phyloP scores from a whole-genome alignment of 2,888 invertebrate species.

The Drosophila robusta region DNA sequence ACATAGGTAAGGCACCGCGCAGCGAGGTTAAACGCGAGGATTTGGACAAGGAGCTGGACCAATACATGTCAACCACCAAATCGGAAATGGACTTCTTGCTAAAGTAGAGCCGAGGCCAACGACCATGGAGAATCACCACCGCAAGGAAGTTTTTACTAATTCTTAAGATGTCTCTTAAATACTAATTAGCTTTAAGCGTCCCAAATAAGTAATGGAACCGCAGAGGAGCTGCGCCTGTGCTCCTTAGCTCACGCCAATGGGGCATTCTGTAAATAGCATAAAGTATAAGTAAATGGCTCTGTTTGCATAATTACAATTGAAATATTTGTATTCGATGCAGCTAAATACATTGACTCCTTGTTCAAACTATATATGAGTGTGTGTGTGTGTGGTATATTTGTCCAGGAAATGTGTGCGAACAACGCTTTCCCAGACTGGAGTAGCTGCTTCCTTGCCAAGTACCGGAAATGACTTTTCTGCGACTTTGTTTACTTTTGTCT shows the following conservation, averaged over 20 bases:
- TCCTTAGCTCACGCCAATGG: constrained; percentile 16
- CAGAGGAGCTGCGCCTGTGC: constrained; percentile 12
- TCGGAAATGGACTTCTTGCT: constrained; percentile 80
- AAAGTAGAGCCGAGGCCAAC: constrained; percentile 55
- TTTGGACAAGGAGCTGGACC: constrained; percentile 89
- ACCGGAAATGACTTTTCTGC: constrained; percentile 48
- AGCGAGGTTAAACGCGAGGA: constrained; percentile 86
- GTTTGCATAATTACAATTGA: constrained; percentile 36
- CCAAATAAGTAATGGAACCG: constrained; percentile 5
- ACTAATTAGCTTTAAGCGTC: constrained; percentile 52
- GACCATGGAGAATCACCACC: constrained; percentile 59
- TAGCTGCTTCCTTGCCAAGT: constrained; percentile 9
- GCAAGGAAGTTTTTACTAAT: constrained; percentile 52
- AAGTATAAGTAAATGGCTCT: constrained; percentile 36
- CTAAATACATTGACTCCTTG: constrained; percentile 57
- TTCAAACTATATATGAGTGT: constrained; percentile 31
- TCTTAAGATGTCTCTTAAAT: constrained; percentile 51
- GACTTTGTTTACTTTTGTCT: constrained; percentile 31
- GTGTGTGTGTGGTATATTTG: constrained; percentile 5
- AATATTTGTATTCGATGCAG: constrained; percentile 34
- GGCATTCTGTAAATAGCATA: constrained; percentile 47
- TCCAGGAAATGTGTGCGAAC: constrained; percentile 1
- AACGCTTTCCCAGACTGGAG: background rate
- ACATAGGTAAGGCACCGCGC: constrained; percentile 66
- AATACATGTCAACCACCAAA: constrained; percentile 90